Evolutionary conservation across 1,140 invertebrate genomes (phyloP).

Genomic region (Orchesella cincta): DNA sequence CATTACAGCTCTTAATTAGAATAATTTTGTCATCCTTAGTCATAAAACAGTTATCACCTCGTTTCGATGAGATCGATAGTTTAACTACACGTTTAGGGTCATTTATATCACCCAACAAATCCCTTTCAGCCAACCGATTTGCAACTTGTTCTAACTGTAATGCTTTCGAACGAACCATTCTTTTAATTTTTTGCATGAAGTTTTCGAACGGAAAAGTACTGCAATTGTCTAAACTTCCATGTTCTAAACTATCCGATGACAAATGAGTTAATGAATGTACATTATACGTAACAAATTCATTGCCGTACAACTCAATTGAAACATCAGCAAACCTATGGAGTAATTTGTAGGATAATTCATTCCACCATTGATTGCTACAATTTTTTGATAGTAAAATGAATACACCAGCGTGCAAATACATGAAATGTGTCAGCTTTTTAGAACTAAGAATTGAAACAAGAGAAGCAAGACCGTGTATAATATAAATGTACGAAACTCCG

Average conservation of each 20-base stretch:
- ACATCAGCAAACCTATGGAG: background rate
- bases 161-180: background rate
- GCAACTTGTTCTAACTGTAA: background rate
- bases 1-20: background rate
- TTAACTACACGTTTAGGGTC: too few species aligned
- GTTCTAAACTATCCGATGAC: background rate
- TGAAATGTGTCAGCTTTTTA: background rate
- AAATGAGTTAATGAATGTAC: constrained; percentile 14
- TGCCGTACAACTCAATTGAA: background rate
- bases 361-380: background rate
- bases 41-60: background rate
- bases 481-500: constrained; percentile 58
- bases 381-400: background rate
- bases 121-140: background rate
- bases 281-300: background rate
- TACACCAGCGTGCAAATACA: background rate
- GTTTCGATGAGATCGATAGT: background rate
- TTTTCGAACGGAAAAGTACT: constrained; percentile 25
- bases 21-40: background rate
- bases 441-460: constrained; percentile 52
- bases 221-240: background rate
- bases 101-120: too few species aligned
- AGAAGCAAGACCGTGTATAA: constrained; percentile 58
- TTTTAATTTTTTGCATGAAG: constrained; percentile 4
- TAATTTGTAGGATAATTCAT: background rate